These are phyloP conservation scores for Drosophila niveifrons DNA, from an alignment of 2,888 invertebrate genomes.

Conservation along the genomic window DNA sequence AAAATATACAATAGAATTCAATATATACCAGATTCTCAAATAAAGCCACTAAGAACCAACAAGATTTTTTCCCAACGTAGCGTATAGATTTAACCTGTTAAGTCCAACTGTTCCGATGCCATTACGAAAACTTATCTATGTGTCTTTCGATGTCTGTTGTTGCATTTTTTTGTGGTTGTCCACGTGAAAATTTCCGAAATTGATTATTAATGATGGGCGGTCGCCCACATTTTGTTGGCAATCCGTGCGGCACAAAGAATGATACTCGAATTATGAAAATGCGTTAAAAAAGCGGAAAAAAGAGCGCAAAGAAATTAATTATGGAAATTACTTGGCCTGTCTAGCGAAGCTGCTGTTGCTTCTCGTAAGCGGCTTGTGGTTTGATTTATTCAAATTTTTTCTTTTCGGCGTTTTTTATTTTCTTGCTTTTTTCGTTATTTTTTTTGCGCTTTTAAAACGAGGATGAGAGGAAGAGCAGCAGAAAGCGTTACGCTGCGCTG, in stretches of 20 bases:
- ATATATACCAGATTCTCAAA: too few relatives aligned
- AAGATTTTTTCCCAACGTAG: neutral
- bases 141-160: neutral
- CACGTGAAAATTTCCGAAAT: conserved; percentile 50
- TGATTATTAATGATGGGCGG: conserved; percentile 75
- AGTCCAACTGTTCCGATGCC: neutral
- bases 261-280: conserved; percentile 66
- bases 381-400: conserved; percentile 73
- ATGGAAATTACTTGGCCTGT: conserved; percentile 81
- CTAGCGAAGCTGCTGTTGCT: conserved; percentile 13
- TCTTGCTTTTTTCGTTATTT: conserved; percentile 9
- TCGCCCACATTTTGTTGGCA: conserved; percentile 15
- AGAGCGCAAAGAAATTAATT: conserved; percentile 82
- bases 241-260: conserved; percentile 19
- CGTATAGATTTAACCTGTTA: neutral
- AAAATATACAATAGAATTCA: too few relatives aligned
- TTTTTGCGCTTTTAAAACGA: neutral
- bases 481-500: conserved; percentile 3
- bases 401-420: conserved; percentile 26
- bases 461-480: neutral
- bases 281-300: conserved; percentile 68
- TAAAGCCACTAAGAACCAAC: too few relatives aligned
- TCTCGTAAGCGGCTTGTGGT: conserved; percentile 72
- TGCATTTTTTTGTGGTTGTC: neutral
- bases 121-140: neutral